These are phyloP conservation scores for Pangasianodon gigas DNA, from an alignment of 2,113 vertebrate genomes.

Conservation along the genomic window DNA sequence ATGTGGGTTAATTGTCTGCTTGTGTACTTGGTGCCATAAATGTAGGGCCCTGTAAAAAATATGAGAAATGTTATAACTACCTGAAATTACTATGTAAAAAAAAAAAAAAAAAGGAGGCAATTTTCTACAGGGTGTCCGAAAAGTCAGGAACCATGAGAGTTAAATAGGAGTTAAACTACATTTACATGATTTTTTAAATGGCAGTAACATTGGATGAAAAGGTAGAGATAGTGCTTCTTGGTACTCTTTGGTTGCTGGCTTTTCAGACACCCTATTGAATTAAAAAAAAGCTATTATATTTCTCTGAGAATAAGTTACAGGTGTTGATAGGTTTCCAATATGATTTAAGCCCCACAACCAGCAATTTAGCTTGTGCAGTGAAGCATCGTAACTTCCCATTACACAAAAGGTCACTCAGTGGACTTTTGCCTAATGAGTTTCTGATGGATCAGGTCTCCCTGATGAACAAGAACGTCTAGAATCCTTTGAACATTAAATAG, in stretches of 20 bases:
- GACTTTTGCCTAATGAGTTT: background rate
- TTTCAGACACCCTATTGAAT: background rate
- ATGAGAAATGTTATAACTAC: background rate
- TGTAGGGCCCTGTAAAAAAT: too few species aligned
- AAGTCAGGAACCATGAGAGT: too few species aligned
- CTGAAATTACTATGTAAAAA: background rate
- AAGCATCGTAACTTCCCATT: background rate
- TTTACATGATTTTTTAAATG: background rate
- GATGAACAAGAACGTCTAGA: background rate
- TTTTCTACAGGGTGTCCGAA: too few species aligned
- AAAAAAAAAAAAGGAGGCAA: too few species aligned
- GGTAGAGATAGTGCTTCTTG: background rate
- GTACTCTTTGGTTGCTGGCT: background rate
- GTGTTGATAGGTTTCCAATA: background rate
- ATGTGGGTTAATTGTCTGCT: slow-evolving; percentile 40
- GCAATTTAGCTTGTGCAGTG: background rate
- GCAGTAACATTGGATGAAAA: background rate
- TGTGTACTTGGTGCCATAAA: background rate
- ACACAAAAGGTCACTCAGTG: background rate
- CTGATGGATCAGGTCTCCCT: background rate
- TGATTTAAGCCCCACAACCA: background rate
- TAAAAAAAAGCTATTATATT: background rate
- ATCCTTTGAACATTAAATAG: slow-evolving; percentile 58
- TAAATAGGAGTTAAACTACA: too few species aligned
- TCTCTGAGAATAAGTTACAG: background rate